Evolutionary conservation across 2,113 vertebrate species (phyloP).

Genomic region (Myxocyprinus asiaticus): DNA sequence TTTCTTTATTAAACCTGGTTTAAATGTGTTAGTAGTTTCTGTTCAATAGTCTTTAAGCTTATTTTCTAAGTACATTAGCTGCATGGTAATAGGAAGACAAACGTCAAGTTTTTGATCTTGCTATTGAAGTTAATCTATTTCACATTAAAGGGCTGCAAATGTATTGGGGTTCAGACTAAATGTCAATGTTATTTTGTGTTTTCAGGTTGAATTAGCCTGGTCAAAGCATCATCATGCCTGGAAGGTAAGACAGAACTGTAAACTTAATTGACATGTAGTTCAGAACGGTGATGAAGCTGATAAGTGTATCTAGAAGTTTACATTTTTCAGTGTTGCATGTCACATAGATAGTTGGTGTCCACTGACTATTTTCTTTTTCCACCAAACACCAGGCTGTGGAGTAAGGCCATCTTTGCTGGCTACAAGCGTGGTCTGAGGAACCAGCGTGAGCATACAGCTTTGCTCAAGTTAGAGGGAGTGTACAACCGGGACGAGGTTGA

Average conservation of each 20-base stretch:
- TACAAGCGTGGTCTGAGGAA: slow-evolving; percentile 97
- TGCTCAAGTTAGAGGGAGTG: slow-evolving; percentile 95
- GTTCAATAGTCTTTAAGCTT: no score
- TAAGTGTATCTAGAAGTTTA: no score
- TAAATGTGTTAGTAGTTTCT: no score
- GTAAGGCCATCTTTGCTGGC: slow-evolving; percentile 95
- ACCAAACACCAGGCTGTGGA: slow-evolving; percentile 84
- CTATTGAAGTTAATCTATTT: neutral
- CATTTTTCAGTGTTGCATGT: no score
- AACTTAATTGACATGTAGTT: neutral
- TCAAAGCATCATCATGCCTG: slow-evolving; percentile 81
- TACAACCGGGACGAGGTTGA: slow-evolving; percentile 90
- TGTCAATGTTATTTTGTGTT: neutral
- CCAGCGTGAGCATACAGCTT: slow-evolving; percentile 94
- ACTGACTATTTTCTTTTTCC: neutral
- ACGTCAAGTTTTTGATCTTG: no score
- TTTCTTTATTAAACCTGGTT: neutral
- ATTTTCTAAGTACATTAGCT: no score
- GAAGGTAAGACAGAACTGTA: slow-evolving; percentile 79
- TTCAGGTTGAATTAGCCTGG: slow-evolving; percentile 75
- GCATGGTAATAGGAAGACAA: no score
- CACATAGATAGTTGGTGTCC: no score
- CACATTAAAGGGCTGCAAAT: neutral
- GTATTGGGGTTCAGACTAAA: neutral
- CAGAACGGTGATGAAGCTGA: neutral